Conservation (phyloP, 2,888 invertebrate species). For the Cistogaster globosa region DNA sequence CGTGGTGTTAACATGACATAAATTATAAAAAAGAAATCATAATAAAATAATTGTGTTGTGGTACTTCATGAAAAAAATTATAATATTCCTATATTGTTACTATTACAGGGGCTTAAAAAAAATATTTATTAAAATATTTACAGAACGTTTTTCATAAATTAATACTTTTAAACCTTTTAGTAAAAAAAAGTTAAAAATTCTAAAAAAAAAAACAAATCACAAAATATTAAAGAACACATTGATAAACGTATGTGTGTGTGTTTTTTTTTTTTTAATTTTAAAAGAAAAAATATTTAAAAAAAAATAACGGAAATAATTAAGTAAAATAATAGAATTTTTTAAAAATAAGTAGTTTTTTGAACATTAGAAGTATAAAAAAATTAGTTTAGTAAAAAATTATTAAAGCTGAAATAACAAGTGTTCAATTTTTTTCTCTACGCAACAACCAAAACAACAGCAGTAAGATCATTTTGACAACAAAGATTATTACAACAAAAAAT, state of each 20-base stretch:
- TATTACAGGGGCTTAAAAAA: no score
- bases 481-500: not conserved
- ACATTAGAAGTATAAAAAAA: not conserved
- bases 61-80: not conserved
- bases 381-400: conserved; percentile 28
- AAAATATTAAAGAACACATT: not conserved
- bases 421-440: conserved; percentile 57
- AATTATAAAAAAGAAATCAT: not conserved
- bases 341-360: no score
- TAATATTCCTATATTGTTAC: no score
- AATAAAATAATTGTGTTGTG: no score
- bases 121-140: no score
- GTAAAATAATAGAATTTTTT: not conserved
- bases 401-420: conserved; percentile 59
- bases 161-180: not conserved
- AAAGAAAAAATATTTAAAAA: conserved; percentile 8
- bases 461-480: conserved; percentile 23
- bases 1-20: conserved; percentile 54
- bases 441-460: conserved; percentile 12
- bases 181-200: not conserved
- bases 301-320: no score
- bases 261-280: conserved; percentile 47
- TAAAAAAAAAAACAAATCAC: not conserved
- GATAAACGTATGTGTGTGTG: conserved; percentile 12
- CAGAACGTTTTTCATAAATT: no score